These are phyloP conservation scores for Carposina sasakii DNA, from an alignment of 1,140 invertebrate genomes.

Conservation along the genomic window DNA sequence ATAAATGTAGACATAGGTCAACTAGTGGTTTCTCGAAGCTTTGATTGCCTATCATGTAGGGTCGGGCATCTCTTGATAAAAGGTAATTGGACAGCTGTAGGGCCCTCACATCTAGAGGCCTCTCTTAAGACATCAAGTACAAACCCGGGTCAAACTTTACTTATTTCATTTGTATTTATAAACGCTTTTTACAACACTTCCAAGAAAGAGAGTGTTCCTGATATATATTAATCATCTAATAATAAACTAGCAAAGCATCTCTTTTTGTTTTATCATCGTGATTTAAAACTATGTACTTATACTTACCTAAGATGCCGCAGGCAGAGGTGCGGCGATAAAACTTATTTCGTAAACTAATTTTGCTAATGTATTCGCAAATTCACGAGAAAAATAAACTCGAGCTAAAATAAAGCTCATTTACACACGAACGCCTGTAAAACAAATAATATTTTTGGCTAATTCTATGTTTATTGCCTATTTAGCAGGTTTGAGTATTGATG, in stretches of 20 bases:
- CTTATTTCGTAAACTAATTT: too few species aligned
- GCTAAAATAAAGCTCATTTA: too few species aligned
- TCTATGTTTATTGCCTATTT: too few species aligned
- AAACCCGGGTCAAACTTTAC: conserved; percentile 27
- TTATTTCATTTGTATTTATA: conserved; percentile 24
- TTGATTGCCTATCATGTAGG: conserved; percentile 26
- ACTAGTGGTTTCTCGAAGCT: too few species aligned
- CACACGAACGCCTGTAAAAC: conserved; percentile 16
- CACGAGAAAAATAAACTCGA: conserved; percentile 20
- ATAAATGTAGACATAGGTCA: too few species aligned
- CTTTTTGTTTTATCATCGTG: conserved; percentile 5
- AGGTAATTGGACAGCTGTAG: conserved; percentile 58
- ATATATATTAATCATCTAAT: too few species aligned
- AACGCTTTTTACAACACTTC: conserved; percentile 14
- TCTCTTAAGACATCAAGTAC: conserved; percentile 45
- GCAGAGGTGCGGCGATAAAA: too few species aligned
- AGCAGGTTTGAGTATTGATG: too few species aligned
- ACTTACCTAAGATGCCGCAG: conserved; percentile 36
- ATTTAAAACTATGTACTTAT: conserved; percentile 10
- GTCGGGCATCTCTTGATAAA: conserved; percentile 33
- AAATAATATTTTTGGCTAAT: too few species aligned
- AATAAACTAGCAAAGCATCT: too few species aligned
- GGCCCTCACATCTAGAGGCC: conserved; percentile 39
- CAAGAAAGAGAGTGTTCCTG: too few species aligned
- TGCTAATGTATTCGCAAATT: too few species aligned